phyloP scores from a whole-genome alignment of 2,113 vertebrate genomes.

The Athene noctua region DNA sequence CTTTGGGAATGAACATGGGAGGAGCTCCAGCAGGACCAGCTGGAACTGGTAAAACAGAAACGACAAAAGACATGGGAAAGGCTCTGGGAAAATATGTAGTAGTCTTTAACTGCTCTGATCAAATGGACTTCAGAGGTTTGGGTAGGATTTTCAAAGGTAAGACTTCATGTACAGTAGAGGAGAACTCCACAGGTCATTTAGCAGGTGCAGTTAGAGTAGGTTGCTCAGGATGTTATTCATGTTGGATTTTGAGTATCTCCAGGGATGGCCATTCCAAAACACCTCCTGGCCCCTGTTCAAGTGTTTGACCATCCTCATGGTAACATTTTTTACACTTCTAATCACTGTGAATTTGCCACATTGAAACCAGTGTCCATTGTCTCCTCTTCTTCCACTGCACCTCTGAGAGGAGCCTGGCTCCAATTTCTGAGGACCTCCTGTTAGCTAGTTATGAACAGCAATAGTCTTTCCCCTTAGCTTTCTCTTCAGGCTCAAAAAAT shows the following conservation, averaged over 20 bases:
- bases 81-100: constrained; percentile 87
- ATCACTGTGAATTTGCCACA: background rate
- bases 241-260: background rate
- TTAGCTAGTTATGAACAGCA: background rate
- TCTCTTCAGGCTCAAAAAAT: background rate
- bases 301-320: background rate
- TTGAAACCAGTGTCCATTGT: background rate
- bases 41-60: constrained; percentile 92
- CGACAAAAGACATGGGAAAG: constrained; percentile 89
- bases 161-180: background rate
- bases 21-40: constrained; percentile 88
- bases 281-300: background rate
- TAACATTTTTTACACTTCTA: background rate
- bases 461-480: background rate
- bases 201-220: background rate
- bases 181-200: background rate
- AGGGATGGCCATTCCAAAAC: background rate
- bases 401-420: background rate
- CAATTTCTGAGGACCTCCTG: background rate
- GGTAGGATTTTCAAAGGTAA: constrained; percentile 92
- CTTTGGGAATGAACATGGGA: constrained; percentile 89
- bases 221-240: background rate
- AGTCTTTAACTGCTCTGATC: constrained; percentile 92
- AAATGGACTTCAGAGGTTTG: constrained; percentile 90
- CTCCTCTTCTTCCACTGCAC: background rate